These are phyloP conservation scores for Acleris sparsana DNA, from an alignment of 2,888 invertebrate species.

Conservation along the genomic window DNA sequence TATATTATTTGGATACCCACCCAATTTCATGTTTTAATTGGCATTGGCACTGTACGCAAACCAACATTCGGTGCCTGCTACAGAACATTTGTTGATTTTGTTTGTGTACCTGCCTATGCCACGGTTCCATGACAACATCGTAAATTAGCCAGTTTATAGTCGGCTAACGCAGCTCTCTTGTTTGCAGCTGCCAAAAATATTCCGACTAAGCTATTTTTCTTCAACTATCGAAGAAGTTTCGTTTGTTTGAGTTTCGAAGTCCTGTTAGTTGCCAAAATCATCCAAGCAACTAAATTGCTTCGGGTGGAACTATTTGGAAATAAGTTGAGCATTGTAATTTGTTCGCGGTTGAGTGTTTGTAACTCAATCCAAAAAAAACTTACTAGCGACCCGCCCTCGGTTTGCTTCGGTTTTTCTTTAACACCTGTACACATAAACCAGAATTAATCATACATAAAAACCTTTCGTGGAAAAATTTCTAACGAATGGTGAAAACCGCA, in stretches of 20 bases:
- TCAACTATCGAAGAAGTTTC: constrained; percentile 7
- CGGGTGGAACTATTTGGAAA: not conserved
- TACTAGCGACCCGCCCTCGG: no score
- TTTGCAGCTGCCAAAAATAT: constrained; percentile 37
- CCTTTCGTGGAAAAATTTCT: no score
- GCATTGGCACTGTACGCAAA: not conserved
- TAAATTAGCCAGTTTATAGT: constrained; percentile 52
- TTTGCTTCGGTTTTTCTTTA: no score
- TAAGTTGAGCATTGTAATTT: no score
- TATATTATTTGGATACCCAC: no score
- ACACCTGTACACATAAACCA: no score
- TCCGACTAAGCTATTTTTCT: not conserved
- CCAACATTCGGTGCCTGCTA: not conserved
- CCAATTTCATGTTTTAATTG: no score
- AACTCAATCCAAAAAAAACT: no score
- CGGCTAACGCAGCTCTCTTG: constrained; percentile 43
- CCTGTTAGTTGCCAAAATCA: constrained; percentile 2
- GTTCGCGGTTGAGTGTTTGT: no score
- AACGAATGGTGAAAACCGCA: no score
- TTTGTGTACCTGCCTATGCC: constrained; percentile 9
- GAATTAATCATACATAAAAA: no score
- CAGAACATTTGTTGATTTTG: constrained; percentile 14
- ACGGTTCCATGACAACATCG: constrained; percentile 44
- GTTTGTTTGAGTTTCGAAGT: no score
- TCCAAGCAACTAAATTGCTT: constrained; percentile 2